A percentile compares a stretch with the other conserved stretches of the same genome.
phyloP scores from a whole-genome alignment of 2,888 invertebrate genomes.

The Macaria notata region DNA sequence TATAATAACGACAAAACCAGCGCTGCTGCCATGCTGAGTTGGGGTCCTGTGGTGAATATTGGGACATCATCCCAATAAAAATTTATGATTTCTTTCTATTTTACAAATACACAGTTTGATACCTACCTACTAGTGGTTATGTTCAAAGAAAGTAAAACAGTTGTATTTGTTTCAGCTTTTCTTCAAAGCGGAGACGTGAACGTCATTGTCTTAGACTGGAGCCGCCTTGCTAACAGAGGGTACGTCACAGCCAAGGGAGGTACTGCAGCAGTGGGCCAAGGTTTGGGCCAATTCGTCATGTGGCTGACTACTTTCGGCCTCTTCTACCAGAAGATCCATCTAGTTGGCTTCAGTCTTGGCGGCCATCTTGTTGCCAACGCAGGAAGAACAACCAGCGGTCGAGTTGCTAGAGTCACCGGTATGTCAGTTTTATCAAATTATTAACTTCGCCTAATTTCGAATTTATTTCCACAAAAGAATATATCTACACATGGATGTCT shows the following conservation, averaged over 20 bases:
- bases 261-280: constrained; percentile 47
- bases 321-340: constrained; percentile 53
- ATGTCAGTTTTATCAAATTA: too few relatives aligned
- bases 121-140: too few relatives aligned
- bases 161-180: constrained; percentile 44
- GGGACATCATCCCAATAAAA: too few relatives aligned
- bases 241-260: constrained; percentile 59
- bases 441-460: too few relatives aligned
- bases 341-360: constrained; percentile 73
- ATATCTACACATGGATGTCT: too few relatives aligned
- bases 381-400: constrained; percentile 50
- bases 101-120: too few relatives aligned
- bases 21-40: too few relatives aligned
- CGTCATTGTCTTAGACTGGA: constrained; percentile 72
- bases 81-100: too few relatives aligned
- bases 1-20: too few relatives aligned
- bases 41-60: too few relatives aligned
- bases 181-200: constrained; percentile 56
- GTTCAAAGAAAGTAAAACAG: neutral
- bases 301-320: constrained; percentile 50
- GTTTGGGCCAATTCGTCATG: constrained; percentile 51
- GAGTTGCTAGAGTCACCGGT: constrained; percentile 63
- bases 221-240: constrained; percentile 51
- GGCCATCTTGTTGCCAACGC: constrained; percentile 67
- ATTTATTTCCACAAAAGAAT: too few relatives aligned